These are phyloP conservation scores for Phylloscopus whistleri DNA, from an alignment of 2,113 vertebrate species.

Conservation along the genomic window DNA sequence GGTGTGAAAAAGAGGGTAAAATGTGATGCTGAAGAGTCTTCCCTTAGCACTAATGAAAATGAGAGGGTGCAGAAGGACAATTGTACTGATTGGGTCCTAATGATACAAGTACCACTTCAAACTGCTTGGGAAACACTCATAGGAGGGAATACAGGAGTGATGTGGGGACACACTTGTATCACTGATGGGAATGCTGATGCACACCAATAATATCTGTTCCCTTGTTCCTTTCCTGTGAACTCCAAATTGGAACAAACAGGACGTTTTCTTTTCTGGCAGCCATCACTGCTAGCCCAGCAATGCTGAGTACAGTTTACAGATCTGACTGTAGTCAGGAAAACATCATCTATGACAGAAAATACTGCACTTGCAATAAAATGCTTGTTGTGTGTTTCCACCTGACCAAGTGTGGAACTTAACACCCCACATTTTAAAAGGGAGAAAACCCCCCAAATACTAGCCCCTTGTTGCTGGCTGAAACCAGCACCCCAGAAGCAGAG, in stretches of 20 bases:
- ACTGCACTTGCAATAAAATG: not conserved
- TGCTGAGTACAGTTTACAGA: not conserved
- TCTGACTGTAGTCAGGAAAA: not conserved
- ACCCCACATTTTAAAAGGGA: not conserved
- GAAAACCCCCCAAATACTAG: not conserved
- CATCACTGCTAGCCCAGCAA: not conserved
- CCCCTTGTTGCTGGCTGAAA: not conserved
- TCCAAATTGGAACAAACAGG: not conserved
- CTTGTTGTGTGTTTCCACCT: not conserved
- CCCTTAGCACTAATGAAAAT: not conserved
- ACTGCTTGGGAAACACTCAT: rapidly evolving
- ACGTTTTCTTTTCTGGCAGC: not conserved
- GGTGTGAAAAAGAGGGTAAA: not conserved
- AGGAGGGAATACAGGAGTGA: not conserved
- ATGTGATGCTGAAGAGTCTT: not conserved
- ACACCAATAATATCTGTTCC: not conserved
- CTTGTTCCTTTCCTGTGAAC: not conserved
- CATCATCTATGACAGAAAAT: not conserved
- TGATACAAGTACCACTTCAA: not conserved
- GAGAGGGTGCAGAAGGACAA: not conserved
- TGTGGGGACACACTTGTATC: not conserved
- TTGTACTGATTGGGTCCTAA: not conserved
- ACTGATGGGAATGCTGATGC: not conserved
- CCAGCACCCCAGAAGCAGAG: not conserved
- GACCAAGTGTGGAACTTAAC: not conserved